Conservation (phyloP, 1,140 invertebrate species). For the Drosophila novamexicana region DNA sequence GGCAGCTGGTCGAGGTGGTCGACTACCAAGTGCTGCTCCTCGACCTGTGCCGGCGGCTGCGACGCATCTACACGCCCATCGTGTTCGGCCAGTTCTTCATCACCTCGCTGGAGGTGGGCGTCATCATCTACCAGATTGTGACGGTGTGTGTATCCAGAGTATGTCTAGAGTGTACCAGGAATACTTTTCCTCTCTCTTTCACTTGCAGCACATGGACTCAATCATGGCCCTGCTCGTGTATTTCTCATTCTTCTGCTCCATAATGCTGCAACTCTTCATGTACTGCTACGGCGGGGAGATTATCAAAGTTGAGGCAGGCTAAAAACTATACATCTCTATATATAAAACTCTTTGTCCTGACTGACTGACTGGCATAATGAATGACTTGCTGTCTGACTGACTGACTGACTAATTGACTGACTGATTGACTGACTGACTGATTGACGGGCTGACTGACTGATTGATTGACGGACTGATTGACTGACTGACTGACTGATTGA, state of each 20-base stretch:
- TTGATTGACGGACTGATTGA: too few species aligned
- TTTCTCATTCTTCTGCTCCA: slow-evolving; percentile 67
- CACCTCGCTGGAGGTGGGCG: slow-evolving; percentile 74
- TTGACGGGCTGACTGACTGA: too few species aligned
- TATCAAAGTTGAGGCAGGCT: slow-evolving; percentile 68
- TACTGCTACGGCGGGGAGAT: slow-evolving; percentile 80
- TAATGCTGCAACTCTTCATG: slow-evolving; percentile 76
- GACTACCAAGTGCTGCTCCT: slow-evolving; percentile 64
- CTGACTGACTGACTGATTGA: too few species aligned
- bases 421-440: too few species aligned
- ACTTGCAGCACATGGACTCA: slow-evolving; percentile 64
- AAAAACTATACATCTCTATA: not conserved
- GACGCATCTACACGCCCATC: slow-evolving; percentile 66
- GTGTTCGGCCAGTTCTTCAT: slow-evolving; percentile 77
- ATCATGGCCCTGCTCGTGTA: slow-evolving; percentile 63
- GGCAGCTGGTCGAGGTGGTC: slow-evolving; percentile 33
- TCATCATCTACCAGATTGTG: slow-evolving; percentile 80
- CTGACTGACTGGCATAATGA: too few species aligned
- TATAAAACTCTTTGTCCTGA: too few species aligned
- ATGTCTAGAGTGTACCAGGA: not conserved
- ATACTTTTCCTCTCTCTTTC: not conserved
- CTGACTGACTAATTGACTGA: too few species aligned
- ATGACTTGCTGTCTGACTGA: too few species aligned
- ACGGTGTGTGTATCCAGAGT: slow-evolving; percentile 43
- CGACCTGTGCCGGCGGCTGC: slow-evolving; percentile 45